These are phyloP conservation scores for Leptura quadrifasciata DNA, from an alignment of 2,888 invertebrate species.

Conservation along the genomic window DNA sequence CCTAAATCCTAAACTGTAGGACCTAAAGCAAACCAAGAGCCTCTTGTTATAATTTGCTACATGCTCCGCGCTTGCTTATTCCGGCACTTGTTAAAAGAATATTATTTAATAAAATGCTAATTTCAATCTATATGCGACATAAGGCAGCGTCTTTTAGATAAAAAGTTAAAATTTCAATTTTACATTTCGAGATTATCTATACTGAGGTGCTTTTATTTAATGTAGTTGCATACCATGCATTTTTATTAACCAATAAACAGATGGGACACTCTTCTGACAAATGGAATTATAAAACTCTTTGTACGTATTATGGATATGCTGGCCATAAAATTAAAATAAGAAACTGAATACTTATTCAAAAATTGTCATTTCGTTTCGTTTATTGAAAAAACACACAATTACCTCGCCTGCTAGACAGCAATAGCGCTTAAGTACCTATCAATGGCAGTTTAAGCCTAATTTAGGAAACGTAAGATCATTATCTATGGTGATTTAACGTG, in stretches of 20 bases:
- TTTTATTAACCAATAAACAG: conserved; percentile 6
- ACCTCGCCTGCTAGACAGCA: conserved; percentile 4
- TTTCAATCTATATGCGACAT: conserved; percentile 19
- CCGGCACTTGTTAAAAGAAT: no score
- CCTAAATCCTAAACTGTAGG: no score
- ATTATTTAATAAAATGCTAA: conserved; percentile 18
- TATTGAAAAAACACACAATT: conserved; percentile 17
- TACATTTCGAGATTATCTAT: conserved; percentile 31
- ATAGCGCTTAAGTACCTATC: conserved; percentile 36
- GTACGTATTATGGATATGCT: background rate
- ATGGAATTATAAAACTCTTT: conserved; percentile 23
- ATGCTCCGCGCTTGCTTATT: no score
- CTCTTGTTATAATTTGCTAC: no score
- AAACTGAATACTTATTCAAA: conserved; percentile 1
- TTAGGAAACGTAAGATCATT: conserved; percentile 42
- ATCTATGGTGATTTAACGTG: conserved; percentile 35
- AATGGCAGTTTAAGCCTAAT: conserved; percentile 38
- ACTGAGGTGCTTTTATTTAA: conserved; percentile 15
- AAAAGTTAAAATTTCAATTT: conserved; percentile 35
- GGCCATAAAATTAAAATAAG: conserved; percentile 21
- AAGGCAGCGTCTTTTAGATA: background rate
- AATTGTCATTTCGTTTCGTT: conserved; percentile 28
- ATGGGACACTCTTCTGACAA: background rate
- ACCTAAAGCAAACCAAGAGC: no score
- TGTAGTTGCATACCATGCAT: conserved; percentile 21